Conservation (phyloP, 2,113 vertebrate genomes). For the Megalops atlanticus region DNA sequence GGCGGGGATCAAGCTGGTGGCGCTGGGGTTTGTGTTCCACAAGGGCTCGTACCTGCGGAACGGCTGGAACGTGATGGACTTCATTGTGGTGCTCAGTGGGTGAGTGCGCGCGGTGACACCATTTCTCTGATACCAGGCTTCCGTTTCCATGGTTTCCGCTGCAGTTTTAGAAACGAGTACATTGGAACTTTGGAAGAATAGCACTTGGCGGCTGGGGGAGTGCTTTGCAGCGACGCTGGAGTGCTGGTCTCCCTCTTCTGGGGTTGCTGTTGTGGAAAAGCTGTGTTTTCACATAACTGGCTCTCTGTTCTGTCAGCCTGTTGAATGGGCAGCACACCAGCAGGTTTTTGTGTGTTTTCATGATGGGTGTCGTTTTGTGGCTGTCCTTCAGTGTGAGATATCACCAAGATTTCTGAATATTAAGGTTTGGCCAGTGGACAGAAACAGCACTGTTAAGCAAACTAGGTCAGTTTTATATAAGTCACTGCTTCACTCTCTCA, state of each 20-base stretch:
- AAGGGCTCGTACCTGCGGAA: conserved; percentile 97
- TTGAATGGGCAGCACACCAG: no score
- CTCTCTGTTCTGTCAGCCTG: background rate
- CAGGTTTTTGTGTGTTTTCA: background rate
- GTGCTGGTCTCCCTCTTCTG: no score
- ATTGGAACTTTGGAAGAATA: background rate
- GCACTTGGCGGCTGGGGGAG: background rate
- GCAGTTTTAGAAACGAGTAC: background rate
- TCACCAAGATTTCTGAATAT: background rate
- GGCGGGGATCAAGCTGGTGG: conserved; percentile 95
- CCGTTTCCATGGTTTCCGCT: background rate
- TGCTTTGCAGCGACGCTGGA: background rate
- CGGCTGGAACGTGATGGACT: conserved; percentile 99
- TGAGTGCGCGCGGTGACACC: conserved; percentile 67
- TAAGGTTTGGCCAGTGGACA: background rate
- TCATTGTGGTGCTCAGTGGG: conserved; percentile 97
- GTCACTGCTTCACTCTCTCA: background rate
- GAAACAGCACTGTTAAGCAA: background rate
- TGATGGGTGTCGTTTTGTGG: background rate
- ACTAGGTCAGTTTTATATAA: background rate
- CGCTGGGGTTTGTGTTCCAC: conserved; percentile 97
- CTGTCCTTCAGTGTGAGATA: background rate
- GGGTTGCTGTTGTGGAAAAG: background rate
- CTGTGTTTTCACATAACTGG: background rate
- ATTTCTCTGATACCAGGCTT: background rate